phyloP scores from a whole-genome alignment of 2,888 invertebrate species.

The Zele albiditarsus region DNA sequence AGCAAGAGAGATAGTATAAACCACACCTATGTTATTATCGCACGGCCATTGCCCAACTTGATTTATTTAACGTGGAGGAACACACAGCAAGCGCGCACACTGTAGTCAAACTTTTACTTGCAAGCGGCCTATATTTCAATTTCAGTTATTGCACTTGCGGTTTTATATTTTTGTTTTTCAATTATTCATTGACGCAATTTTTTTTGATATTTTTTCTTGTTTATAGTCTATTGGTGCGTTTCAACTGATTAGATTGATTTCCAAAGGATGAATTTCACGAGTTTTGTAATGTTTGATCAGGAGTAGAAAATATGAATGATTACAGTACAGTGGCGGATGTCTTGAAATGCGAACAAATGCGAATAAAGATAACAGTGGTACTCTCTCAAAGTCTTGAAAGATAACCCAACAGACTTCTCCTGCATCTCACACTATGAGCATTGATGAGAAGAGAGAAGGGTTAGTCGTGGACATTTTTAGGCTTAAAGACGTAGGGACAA shows the following conservation, averaged over 20 bases:
- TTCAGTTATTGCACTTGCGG: slow-evolving; percentile 8
- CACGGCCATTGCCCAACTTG: slow-evolving; percentile 44
- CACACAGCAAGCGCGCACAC: slow-evolving; percentile 23
- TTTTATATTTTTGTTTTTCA: slow-evolving; percentile 6
- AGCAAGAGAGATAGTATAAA: slow-evolving; percentile 5
- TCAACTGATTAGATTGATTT: too few relatives aligned
- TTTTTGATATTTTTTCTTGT: not conserved
- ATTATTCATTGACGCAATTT: slow-evolving; percentile 19
- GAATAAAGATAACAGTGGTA: slow-evolving; percentile 37
- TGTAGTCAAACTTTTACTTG: slow-evolving; percentile 26
- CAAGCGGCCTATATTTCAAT: slow-evolving; percentile 25
- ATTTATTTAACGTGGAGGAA: slow-evolving; percentile 19
- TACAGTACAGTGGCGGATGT: not conserved
- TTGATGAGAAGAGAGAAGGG: not conserved
- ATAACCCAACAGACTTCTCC: slow-evolving; percentile 15
- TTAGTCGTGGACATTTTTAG: too few relatives aligned
- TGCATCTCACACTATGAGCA: not conserved
- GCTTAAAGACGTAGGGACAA: too few relatives aligned
- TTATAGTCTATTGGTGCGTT: not conserved
- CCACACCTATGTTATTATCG: slow-evolving; percentile 44
- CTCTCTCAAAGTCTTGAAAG: slow-evolving; percentile 31
- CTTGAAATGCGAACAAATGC: slow-evolving; percentile 15
- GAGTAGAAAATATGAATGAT: slow-evolving; percentile 19
- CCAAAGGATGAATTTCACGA: too few relatives aligned
- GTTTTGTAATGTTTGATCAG: not conserved